Evolutionary conservation across 2,113 vertebrate genomes (phyloP), one percentile per base, ranked within the genome.

Genomic region (Oreocharis arfaki): DNA sequence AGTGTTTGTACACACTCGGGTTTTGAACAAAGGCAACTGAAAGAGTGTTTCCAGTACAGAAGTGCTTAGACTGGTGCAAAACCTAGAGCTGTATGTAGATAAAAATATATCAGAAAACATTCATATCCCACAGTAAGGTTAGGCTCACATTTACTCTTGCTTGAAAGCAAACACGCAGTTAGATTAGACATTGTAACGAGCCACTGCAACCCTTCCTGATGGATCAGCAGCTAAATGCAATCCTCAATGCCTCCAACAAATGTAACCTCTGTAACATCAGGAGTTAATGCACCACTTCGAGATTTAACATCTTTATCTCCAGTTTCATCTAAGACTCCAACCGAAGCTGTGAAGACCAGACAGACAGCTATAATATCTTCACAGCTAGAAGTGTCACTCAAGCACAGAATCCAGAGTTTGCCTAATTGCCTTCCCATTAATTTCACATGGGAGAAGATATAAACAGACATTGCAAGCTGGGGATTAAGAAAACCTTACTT

Each of bases 381-480:
- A 84, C 71, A 93, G 93, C 57, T 39, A 87, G 50, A 83, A 87
- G 41, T 0, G 0, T 56, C 89, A 83, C 78, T 84, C 85, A 90
- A 44, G n/a, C 61, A 3, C 70, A 73, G 88, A 82, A 84, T n/a
- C 37, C 55, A 2, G 63, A 81, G 69, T 61, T 52, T 75, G 73
- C 67, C 39, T 95, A 94, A 91, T 70, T 70, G 68, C 59, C 70
- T 86, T 86, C 71, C 76, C 68, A 83, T 89, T 90, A 94, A 91
- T 93, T 94, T 89, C 82, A 35, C 70, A 94, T 42, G 74, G 55
- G 74, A 79, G 83, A 78, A 79, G 60, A 87, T 16, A 63, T 3
- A 78, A 67, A 87, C 61, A 90, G 70, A 49, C 73, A 26, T 4
- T 21, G 44, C 0, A 5, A 81, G 60, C 46, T 77, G 83, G 47